phyloP scores from a whole-genome alignment of 2,888 invertebrate genomes.

The Acronicta leporina region DNA sequence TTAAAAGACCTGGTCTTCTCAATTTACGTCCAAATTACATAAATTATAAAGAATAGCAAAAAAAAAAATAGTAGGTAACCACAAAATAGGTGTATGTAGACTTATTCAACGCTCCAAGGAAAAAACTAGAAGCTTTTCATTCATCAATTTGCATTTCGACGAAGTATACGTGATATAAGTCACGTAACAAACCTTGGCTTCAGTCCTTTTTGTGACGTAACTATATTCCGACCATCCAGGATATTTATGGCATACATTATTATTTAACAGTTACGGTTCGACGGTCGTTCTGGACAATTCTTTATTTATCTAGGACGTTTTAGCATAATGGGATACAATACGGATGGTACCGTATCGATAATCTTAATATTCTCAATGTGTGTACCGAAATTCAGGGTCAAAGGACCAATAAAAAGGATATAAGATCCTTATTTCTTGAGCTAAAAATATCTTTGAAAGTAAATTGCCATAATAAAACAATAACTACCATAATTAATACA shows the following conservation, averaged over 20 bases:
- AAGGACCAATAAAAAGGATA: slow-evolving; percentile 2
- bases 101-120: not conserved
- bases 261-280: slow-evolving; percentile 76
- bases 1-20: too few species aligned
- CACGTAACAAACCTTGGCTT: not conserved
- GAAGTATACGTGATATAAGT: slow-evolving; percentile 18
- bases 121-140: too few species aligned
- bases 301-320: slow-evolving; percentile 61
- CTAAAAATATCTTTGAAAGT: not conserved
- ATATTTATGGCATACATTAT: slow-evolving; percentile 59
- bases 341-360: slow-evolving; percentile 29
- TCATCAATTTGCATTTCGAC: not conserved
- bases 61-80: too few species aligned
- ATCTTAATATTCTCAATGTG: slow-evolving; percentile 43
- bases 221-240: slow-evolving; percentile 19
- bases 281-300: slow-evolving; percentile 61
- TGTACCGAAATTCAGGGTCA: slow-evolving; percentile 18
- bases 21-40: too few species aligned
- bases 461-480: too few species aligned
- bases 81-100: not conserved
- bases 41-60: too few species aligned
- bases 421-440: not conserved
- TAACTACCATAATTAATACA: too few species aligned
- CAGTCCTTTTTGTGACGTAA: slow-evolving; percentile 1
- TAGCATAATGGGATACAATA: slow-evolving; percentile 60